Evolutionary conservation across 2,797 vertebrate genomes (phyloP), one percentile per base, ranked within the genome.

Genomic region (Intellagama lesueurii): DNA sequence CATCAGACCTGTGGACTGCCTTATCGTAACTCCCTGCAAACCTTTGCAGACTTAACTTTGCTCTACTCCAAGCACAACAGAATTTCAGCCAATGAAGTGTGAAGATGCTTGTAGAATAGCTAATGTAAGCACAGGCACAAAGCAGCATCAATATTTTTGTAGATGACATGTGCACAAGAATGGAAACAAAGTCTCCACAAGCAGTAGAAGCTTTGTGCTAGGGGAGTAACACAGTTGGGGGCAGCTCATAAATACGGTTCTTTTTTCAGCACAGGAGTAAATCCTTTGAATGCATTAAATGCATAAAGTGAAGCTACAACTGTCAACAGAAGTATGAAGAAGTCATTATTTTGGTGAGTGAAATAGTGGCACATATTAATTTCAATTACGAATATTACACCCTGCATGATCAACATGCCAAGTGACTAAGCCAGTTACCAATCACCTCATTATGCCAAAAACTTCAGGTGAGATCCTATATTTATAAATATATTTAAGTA

Each of bases 391-490:
- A 90, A 64, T 76, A 92, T 35, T 17, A 1, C 90, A 24, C 9
- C 26, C 9, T 83, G 30, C 11, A 52, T 64, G 22, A 66, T n/a
- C 7, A 73, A 17, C 32, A 68, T 7, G 8, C 7, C 76, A 40
- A 83, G 22, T 83, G 72, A 35, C 1, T 28, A 44, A 84, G 1
- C 52, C 28, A 44, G 76, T 35, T 47, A 44, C 44, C 35, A 9
- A 86, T 91, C 84, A 60, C 2, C 44, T 91, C 80, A 44, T 5
- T 81, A 76, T 80, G 40, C 87, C 68, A 90, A 47, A 83, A 93
- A 66, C 4, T 90, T 89, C 4, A 66, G 88, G 86, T 91, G 89
- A 90, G 28, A 24, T 56, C 73, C 12, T 4, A 80, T 80, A 78
- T 64, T 64, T 64, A 17, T 64, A 4, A 14, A 14, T 64, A 64